Evolutionary conservation across 2,113 vertebrate genomes (phyloP), one percentile per base, ranked within the genome.

Genomic region (Planiliza haematocheilus): DNA sequence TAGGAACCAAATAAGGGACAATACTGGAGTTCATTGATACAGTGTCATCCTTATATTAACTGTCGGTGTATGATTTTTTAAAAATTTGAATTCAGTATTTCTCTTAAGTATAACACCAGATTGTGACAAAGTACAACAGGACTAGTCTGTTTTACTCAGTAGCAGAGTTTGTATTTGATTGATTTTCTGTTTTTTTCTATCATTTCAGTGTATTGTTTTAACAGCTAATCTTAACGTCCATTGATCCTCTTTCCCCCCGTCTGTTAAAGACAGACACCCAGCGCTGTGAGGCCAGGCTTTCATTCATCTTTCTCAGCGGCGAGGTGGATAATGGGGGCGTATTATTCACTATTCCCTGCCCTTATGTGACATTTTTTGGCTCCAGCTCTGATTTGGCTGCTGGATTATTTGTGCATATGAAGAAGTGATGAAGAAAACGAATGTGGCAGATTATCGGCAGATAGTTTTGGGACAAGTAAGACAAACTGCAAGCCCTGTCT

Each of bases 331-430:
- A 53, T 18, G 34, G 58, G 41, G 48, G n/a, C 5, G 7, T 56
- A 53, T 74, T 66, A 74, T 63, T 70, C 16, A 18, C 39, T 49
- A 24, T 71, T 75, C 59, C 50, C 9, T 71, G 71, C 59, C 5
- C 39, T 41, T 11, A 60, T 61, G 21, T 81, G 42, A 77, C 65
- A 61, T 67, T 36, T 56, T 38, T 56, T 38, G 2, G 10, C 20
- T 46, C n/a, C 37, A 56, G 64, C 41, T 70, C 59, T 56, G 68
- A 34, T 72, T 75, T 45, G 36, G 17, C 30, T 48, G 30, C 53
- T 7, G 63, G 14, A 46, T 81, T 30, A 64, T 46, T 38, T 63
- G 51, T 63, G 38, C 24, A 43, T 9, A 55, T 56, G 36, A 30
- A 48, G 30, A 38, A 18, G 39, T 52, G 46, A 63, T 56, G n/a